These are phyloP conservation scores for Hoplostethus mediterraneus DNA, from an alignment of 2,797 vertebrate species.

Conservation along the genomic window DNA sequence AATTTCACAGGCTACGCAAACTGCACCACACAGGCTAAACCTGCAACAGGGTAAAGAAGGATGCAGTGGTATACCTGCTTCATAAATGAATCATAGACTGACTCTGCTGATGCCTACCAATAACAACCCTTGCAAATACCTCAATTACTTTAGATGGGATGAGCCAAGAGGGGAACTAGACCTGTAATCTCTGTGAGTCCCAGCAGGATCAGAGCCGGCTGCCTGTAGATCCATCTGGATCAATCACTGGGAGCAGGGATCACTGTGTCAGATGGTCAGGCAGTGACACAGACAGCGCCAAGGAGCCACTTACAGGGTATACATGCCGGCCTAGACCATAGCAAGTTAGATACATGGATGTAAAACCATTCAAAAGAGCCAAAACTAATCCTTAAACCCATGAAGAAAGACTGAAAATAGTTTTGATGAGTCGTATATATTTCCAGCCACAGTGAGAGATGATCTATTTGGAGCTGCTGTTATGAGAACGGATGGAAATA, in stretches of 20 bases:
- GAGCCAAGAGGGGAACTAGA: slow-evolving; percentile 33
- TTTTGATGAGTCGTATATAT: not conserved
- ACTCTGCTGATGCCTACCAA: not conserved
- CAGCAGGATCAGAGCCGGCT: slow-evolving; percentile 61
- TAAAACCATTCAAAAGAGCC: not conserved
- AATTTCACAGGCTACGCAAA: not conserved
- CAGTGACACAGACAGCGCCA: slow-evolving; percentile 10
- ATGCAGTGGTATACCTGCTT: not conserved
- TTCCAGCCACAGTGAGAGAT: not conserved
- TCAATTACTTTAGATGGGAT: slow-evolving; percentile 1
- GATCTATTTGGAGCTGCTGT: not conserved
- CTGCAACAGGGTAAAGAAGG: not conserved
- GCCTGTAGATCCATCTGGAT: slow-evolving; percentile 62
- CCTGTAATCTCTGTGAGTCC: slow-evolving; percentile 53
- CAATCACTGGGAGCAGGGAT: slow-evolving; percentile 41
- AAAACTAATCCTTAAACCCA: not conserved
- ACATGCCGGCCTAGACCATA: not conserved
- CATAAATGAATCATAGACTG: not conserved
- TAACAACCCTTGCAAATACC: not conserved
- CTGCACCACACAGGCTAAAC: slow-evolving; percentile 1
- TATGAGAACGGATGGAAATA: not conserved
- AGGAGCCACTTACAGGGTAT: not conserved
- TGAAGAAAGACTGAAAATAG: not conserved
- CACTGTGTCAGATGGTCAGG: slow-evolving; percentile 46
- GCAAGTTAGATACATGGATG: not conserved